Base-by-base conservation (phyloP, 2,888 invertebrate genomes). In the Hartigia nigra region DNA sequence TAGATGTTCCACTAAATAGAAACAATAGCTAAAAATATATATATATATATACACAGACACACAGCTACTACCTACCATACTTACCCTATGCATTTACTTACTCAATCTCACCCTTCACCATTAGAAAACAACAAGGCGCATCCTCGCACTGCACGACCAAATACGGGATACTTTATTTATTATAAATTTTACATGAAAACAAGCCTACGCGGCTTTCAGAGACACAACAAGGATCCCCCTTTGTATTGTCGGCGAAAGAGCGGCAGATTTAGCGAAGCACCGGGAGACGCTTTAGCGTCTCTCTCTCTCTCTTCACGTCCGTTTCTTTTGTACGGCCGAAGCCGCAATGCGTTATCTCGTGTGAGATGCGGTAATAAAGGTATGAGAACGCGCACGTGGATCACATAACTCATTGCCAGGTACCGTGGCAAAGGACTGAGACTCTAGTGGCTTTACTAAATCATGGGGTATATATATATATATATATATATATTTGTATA, bases 371-470 rank as follows among this genome's bases (percentile, higher is more conserved):
- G 86, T 83, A 88, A 87, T 88, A 88, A 89, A 89, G 88, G 89
- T 89, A 90, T 90, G 90, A 87, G 90, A 91, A 90, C 87, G 81
- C 85, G 87, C 90, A 91, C 89, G 90, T 91, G 90, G 85, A 86
- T 74, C 79, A 74, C 87, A 91, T 90, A 90, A 90, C 85, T 91
- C 90, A 90, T 87, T 82, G 82, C 79, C 77, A 78, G 76, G 69
- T 76, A 74, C n/a, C 37, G 12, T 34, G 70, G 69, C 36, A 35
- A 76, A 70, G 76, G 69, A 69, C 72, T 12, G 72, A 31, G 72
- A 72, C 72, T 31, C 72, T 31, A 31, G 34, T 72, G 12, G 72
- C 31, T 2, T 14, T 31, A 31, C 72, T 72, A 72, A 72, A 12
- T 72, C 34, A 72, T 31, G 14, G 31, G 5, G 34, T 72, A 34